Base-by-base conservation (phyloP, 1,140 invertebrate species). In the Neodiprion fabricii region DNA sequence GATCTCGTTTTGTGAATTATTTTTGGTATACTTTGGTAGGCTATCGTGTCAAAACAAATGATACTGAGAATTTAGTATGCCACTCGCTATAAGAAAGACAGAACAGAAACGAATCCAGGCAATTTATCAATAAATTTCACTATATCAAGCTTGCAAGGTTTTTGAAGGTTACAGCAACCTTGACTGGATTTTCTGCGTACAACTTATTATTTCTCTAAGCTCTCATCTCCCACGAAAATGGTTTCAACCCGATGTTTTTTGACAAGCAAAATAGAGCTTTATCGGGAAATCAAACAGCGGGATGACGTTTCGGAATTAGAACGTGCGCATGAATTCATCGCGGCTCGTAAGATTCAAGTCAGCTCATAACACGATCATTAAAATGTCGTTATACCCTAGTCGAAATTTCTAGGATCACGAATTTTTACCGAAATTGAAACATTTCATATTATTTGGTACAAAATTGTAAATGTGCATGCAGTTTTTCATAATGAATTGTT, bases 341-440 rank as follows among this genome's bases (percentile, higher is more conserved):
- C 79, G 1, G 83, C 82, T 3, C 75, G 81, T 48, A 84, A 79
- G 72, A 84, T 84, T 78, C 83, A 84, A 79, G 81, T 84, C 77
- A 74, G 67, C 17, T 9, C 12, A 47, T 17, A 12, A 14, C n/a
- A 5, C n/a, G 53, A 14, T 61, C 53, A 61, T 69, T 70, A 48
- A 47, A n/a, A 61, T 68, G 14, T 67, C n/a, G 8, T 74, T 68
- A 47, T 28, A 12, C n/a, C 17, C 1, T 72, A 50, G 28, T 23
- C 5, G 17, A 21, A 40, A 67, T 72, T 72, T 65, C n/a, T 28
- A 14, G 21, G 1, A 50, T 47, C 21, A 5, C 21, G 23, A 14
- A 75, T 40, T 9, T 4, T 40, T 40, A n/a, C 0, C 14, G 28
- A 47, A 21, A 11, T 67, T 11, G 11, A 12, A 4, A 21, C 3